phyloP scores from a whole-genome alignment of 2,888 invertebrate species.

The Hyles lineata region DNA sequence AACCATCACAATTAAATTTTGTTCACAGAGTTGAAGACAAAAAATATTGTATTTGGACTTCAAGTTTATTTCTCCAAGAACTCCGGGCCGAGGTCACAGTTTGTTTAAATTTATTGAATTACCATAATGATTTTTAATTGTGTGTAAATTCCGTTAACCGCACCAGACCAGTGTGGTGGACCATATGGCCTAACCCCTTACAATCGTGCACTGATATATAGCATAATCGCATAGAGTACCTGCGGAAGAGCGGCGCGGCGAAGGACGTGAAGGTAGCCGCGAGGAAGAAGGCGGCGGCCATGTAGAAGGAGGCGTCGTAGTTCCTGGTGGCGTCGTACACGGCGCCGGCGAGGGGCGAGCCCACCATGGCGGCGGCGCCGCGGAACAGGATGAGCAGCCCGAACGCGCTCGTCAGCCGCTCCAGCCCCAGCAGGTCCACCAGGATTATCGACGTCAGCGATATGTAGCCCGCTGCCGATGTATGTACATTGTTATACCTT shows the following conservation, averaged over 20 bases:
- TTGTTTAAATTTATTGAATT: too few species aligned
- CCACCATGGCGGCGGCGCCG: slow-evolving; percentile 96
- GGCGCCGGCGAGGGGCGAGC: slow-evolving; percentile 93
- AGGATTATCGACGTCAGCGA: slow-evolving; percentile 98
- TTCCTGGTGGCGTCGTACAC: slow-evolving; percentile 94
- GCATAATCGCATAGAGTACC: slow-evolving; percentile 53
- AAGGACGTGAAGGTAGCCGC: slow-evolving; percentile 94
- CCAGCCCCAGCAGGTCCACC: slow-evolving; percentile 97
- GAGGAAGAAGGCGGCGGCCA: slow-evolving; percentile 95
- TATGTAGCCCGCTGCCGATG: slow-evolving; percentile 94
- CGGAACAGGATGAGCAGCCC: slow-evolving; percentile 97
- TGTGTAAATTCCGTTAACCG: too few species aligned
- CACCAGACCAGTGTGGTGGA: too few species aligned
- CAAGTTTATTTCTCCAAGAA: too few species aligned
- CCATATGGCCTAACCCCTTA: too few species aligned
- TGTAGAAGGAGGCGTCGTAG: slow-evolving; percentile 95
- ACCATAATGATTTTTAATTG: too few species aligned
- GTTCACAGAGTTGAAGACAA: too few species aligned
- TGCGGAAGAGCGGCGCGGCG: slow-evolving; percentile 89
- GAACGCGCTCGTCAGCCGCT: slow-evolving; percentile 98
- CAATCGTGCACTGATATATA: too few species aligned
- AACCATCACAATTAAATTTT: too few species aligned
- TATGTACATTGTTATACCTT: background rate
- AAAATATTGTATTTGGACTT: too few species aligned
- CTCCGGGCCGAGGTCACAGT: too few species aligned